Evolutionary conservation across 37 sponge, comb jelly and placozoan genomes (phyloP).

Genomic region (Beroe forskalii): DNA sequence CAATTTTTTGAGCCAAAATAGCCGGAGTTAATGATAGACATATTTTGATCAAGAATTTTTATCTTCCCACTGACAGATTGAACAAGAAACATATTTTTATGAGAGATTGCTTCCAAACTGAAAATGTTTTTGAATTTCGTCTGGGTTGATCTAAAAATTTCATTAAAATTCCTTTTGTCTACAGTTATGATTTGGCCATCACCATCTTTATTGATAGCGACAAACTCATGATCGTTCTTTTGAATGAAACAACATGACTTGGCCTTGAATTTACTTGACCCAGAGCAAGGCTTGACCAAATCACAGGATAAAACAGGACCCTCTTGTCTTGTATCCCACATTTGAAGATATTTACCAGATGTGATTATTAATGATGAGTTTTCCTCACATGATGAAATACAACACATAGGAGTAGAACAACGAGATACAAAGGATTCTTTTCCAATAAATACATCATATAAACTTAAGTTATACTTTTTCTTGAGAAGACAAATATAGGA

Average conservation of each 20-base stretch:
- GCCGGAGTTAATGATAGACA: not conserved
- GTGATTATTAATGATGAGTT: not conserved
- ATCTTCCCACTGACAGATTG: constrained; percentile 38
- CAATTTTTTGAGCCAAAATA: not conserved
- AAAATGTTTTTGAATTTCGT: constrained; percentile 31
- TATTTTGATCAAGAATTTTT: not conserved
- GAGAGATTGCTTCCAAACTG: not conserved
- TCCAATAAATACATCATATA: not conserved
- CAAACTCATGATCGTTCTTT: not conserved
- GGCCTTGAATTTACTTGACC: not conserved
- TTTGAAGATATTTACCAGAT: not conserved
- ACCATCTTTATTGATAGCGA: not conserved
- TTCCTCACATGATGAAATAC: not conserved
- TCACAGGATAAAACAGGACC: not conserved
- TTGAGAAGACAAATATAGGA: not conserved
- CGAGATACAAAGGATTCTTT: not conserved
- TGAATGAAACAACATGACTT: not conserved
- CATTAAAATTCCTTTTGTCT: not conserved
- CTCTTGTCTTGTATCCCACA: constrained; percentile 38
- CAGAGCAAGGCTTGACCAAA: not conserved
- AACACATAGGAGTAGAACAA: not conserved
- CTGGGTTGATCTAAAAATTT: not conserved
- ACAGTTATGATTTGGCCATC: not conserved
- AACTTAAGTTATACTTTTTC: not conserved
- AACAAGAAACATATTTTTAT: not conserved